Conservation (phyloP, 2,888 invertebrate genomes). For the Lasioglossum lativentre region DNA sequence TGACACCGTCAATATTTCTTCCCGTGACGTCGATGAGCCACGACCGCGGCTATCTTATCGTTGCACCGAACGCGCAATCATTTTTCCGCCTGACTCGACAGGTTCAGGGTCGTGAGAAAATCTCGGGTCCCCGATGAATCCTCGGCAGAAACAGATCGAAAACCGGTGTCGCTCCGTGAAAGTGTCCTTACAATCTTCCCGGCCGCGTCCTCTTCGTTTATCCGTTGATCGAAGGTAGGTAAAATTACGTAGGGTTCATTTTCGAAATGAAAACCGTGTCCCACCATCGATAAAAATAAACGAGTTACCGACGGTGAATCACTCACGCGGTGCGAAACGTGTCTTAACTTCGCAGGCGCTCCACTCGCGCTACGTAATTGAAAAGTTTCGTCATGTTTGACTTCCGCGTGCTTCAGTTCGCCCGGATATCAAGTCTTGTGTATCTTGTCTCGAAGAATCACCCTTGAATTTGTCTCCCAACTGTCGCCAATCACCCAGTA, state of each 20-base stretch:
- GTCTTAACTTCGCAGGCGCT: neutral
- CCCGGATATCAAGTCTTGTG: neutral
- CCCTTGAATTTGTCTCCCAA: neutral
- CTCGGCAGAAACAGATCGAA: neutral
- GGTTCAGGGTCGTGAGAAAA: constrained; percentile 39
- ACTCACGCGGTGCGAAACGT: constrained; percentile 11
- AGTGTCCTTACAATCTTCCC: neutral
- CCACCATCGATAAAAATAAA: neutral
- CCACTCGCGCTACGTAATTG: neutral
- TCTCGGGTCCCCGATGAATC: neutral
- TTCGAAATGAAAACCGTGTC: neutral
- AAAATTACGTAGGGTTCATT: neutral
- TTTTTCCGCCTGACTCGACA: constrained; percentile 26
- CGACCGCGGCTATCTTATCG: constrained; percentile 36
- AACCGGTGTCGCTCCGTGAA: neutral
- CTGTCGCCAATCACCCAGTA: neutral
- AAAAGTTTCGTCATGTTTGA: constrained; percentile 16
- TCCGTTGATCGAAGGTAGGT: neutral
- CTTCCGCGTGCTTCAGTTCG: constrained; percentile 25
- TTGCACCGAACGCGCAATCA: constrained; percentile 16
- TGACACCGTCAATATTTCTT: constrained; percentile 17
- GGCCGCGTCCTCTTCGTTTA: neutral
- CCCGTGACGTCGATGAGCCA: neutral
- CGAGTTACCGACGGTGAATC: constrained; percentile 8
- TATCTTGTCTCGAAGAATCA: neutral